These are phyloP conservation scores for Nebria brevicollis DNA, from an alignment of 2,888 invertebrate species.

Conservation along the genomic window DNA sequence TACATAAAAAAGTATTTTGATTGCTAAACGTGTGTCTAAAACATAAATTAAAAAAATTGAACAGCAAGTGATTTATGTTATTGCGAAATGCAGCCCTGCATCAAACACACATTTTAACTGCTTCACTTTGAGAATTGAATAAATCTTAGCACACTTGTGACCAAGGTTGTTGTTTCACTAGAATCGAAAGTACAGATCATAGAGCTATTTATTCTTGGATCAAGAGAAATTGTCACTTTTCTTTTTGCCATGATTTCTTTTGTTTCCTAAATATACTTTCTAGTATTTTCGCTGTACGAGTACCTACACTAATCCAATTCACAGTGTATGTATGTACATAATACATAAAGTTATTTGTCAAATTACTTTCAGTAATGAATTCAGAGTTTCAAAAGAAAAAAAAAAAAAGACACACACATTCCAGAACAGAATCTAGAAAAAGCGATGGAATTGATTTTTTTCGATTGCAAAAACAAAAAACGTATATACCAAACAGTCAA, in stretches of 20 bases:
- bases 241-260: not conserved
- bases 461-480: not conserved
- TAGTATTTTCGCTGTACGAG: not conserved
- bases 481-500: not conserved
- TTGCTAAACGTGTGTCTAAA: not conserved
- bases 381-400: not conserved
- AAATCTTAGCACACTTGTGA: not conserved
- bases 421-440: not conserved
- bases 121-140: not conserved
- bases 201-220: not conserved
- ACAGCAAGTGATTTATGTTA: not conserved
- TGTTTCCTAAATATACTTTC: not conserved
- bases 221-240: not conserved
- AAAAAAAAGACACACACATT: not conserved
- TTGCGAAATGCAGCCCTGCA: no score
- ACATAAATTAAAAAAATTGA: not conserved
- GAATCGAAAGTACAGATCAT: not conserved
- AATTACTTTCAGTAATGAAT: not conserved
- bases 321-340: no score
- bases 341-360: not conserved
- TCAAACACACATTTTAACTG: no score
- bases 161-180: not conserved
- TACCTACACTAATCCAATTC: no score
- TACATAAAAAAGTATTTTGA: not conserved
- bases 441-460: not conserved